Evolutionary conservation across 2,888 invertebrate species (phyloP), one percentile per base, ranked within the genome.

Genomic region (Sinotaia quadrata): DNA sequence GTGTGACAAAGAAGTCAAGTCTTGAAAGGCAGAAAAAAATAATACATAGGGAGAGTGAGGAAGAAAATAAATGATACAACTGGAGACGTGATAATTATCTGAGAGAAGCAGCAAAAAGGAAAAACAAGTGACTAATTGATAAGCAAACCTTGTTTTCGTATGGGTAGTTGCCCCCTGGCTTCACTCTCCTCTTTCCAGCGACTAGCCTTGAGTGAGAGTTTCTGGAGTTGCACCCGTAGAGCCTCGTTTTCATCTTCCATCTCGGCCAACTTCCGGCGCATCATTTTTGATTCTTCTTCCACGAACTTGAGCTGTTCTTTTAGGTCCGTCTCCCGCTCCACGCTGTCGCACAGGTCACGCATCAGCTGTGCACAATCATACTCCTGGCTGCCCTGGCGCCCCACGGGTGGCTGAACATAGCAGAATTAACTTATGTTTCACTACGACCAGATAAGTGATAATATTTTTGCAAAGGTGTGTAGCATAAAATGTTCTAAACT

Each of bases 211-310:
- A 69, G 65, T 5, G 95, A 95, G 93, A 97, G 94, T 93, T 96
- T 96, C 92, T 96, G 95, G 90, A 97, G 92, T 92, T 97, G 97
- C 91, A 95, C 92, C 90, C 95, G 93, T 90, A 97, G 91, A 82
- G 95, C 95, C 90, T 98, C 97, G 91, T 97, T 97, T 91, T 98
- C 97, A 89, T 96, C 96, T 90, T 98, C 97, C 88, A 97, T 92
- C 85, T 96, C 93, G 87, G 94, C 92, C 87, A 95, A 92, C 44
- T 63, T 63, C 63, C 33, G 36, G 31, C 63, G 52, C 61, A 72
- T 37, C 72, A 92, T 93, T 91, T 94, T 93, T 10, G 79, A 79
- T 92, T 97, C 97, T 89, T 96, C 96, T 88, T 97, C 97, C 18
- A 96, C 93, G 88, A 95, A 97, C 75, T 93, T 92, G 15, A 97